These are phyloP conservation scores for Drosophila acutilabella DNA, from an alignment of 2,888 invertebrate species.

Conservation along the genomic window DNA sequence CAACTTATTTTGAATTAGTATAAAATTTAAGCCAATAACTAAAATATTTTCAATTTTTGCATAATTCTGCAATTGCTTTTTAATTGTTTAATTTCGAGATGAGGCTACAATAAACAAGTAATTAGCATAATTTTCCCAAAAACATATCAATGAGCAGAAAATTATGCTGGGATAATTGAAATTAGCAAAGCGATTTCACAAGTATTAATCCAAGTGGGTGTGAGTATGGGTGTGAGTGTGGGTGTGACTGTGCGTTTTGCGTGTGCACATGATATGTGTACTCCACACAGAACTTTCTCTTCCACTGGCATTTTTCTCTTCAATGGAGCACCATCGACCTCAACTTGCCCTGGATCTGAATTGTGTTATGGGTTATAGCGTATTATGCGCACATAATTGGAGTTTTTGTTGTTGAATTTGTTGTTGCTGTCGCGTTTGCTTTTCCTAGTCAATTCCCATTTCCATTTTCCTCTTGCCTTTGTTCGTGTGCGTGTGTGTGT, in stretches of 20 bases:
- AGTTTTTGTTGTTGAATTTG: slow-evolving; percentile 52
- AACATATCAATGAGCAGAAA: slow-evolving; percentile 16
- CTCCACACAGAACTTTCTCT: neutral
- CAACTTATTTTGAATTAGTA: neutral
- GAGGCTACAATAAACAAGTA: neutral
- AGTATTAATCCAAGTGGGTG: slow-evolving; percentile 1
- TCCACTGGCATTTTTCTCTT: neutral
- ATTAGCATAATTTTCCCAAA: neutral
- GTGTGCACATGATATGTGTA: slow-evolving; percentile 1
- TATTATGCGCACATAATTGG: slow-evolving; percentile 64
- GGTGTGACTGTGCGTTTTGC: no score
- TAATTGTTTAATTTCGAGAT: neutral
- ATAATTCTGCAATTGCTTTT: neutral
- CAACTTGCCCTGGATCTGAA: slow-evolving; percentile 22
- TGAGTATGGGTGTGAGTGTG: slow-evolving; percentile 6
- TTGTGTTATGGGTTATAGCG: slow-evolving; percentile 42
- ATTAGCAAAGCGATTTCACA: slow-evolving; percentile 9
- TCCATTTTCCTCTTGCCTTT: no score
- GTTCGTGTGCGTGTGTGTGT: neutral
- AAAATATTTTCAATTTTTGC: neutral
- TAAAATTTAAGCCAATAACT: neutral
- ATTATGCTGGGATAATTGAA: slow-evolving; percentile 16
- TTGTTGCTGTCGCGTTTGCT: slow-evolving; percentile 15
- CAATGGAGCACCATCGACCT: neutral
- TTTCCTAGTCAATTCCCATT: no score